A percentile compares a stretch with the other conserved stretches of the same genome.
Conservation (phyloP, 2,888 invertebrate genomes). For the Poecilus cupreus region DNA sequence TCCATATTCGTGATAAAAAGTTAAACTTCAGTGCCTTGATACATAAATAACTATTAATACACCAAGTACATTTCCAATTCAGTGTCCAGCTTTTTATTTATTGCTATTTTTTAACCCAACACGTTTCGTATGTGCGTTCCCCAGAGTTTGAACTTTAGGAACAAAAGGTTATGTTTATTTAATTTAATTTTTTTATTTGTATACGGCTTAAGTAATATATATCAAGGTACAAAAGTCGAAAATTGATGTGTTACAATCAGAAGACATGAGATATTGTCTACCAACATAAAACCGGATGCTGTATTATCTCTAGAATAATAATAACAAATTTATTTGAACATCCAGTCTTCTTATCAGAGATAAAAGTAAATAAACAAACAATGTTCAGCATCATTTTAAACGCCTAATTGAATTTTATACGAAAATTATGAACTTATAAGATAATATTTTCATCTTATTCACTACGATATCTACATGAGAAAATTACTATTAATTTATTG, state of each 20-base stretch:
- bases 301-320: background rate
- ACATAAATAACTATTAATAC: too few species aligned
- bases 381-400: background rate
- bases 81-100: too few species aligned
- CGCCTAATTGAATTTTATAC: background rate
- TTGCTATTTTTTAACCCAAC: too few species aligned
- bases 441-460: too few species aligned
- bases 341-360: background rate
- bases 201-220: background rate
- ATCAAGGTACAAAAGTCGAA: conserved; percentile 2
- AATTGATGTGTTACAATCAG: background rate
- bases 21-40: too few species aligned
- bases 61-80: too few species aligned
- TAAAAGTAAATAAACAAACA: background rate
- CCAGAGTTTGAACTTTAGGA: background rate
- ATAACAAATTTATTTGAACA: background rate
- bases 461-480: too few species aligned
- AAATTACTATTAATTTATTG: too few species aligned
- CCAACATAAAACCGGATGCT: background rate
- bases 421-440: too few species aligned
- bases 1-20: too few species aligned
- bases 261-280: background rate
- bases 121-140: too few species aligned
- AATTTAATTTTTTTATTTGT: background rate
- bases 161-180: background rate